A percentile compares a stretch with the other conserved stretches of the same genome.
Evolutionary conservation across 1,140 invertebrate species (phyloP).

Genomic region (Latrodectus geometricus): DNA sequence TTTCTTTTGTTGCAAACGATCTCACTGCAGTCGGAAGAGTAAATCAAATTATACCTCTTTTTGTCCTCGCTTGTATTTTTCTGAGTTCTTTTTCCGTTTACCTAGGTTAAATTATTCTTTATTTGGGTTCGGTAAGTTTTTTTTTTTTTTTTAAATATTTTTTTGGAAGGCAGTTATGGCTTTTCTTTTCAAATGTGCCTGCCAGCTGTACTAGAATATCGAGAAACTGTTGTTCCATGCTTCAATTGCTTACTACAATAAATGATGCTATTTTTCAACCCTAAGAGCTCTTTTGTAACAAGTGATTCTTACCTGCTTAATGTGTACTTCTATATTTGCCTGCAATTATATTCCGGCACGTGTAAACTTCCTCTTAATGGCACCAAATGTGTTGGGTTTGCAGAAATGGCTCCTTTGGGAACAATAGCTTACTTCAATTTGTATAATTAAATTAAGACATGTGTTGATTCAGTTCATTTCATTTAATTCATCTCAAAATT

Average conservation of each 20-base stretch:
- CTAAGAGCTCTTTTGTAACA: too few species aligned
- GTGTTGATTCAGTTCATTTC: neutral
- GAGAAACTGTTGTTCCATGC: neutral
- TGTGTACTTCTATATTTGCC: neutral
- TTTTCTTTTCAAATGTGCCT: constrained; percentile 16
- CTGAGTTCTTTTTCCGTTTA: neutral
- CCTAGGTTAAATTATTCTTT: neutral
- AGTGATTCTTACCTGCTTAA: too few species aligned
- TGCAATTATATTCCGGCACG: neutral
- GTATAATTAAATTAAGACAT: neutral
- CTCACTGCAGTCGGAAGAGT: neutral
- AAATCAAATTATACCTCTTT: constrained; percentile 15
- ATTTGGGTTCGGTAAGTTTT: neutral
- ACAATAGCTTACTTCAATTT: neutral
- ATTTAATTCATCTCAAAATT: too few species aligned
- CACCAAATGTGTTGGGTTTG: neutral
- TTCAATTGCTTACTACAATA: neutral
- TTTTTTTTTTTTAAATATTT: neutral
- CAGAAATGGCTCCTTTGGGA: too few species aligned
- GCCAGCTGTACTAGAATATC: neutral
- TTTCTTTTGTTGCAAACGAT: constrained; percentile 27
- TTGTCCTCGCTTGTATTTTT: neutral
- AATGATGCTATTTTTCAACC: too few species aligned
- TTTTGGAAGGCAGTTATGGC: neutral
- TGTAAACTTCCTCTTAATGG: neutral